Conservation (phyloP, 2,113 vertebrate genomes). For the Cebidichthys violaceus region DNA sequence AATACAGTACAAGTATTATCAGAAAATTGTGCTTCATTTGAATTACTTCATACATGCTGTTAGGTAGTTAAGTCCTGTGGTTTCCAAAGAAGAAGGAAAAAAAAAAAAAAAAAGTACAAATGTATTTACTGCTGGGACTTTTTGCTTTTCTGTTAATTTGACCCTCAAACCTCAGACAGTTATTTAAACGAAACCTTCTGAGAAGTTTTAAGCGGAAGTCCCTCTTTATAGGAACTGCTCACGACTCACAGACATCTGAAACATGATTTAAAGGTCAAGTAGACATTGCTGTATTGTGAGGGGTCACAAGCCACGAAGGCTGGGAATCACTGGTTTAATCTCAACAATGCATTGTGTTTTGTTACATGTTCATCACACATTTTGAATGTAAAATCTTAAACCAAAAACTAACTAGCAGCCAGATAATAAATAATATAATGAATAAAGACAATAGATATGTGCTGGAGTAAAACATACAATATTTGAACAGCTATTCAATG, state of each 20-base stretch:
- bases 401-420: no score
- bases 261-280: neutral
- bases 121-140: neutral
- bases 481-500: neutral
- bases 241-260: neutral
- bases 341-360: neutral
- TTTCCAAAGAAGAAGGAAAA: neutral
- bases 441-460: neutral
- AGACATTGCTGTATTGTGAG: neutral
- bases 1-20: neutral
- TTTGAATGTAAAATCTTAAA: neutral
- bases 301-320: neutral
- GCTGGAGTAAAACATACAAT: neutral
- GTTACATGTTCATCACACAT: neutral
- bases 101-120: neutral
- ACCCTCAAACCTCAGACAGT: neutral
- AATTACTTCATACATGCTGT: neutral
- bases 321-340: neutral
- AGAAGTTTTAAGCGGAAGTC: neutral
- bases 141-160: neutral
- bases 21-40: neutral
- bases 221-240: neutral
- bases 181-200: neutral
- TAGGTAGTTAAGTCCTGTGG: neutral
- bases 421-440: neutral